Conservation (phyloP, 2,888 invertebrate genomes). For the Acronicta alni region DNA sequence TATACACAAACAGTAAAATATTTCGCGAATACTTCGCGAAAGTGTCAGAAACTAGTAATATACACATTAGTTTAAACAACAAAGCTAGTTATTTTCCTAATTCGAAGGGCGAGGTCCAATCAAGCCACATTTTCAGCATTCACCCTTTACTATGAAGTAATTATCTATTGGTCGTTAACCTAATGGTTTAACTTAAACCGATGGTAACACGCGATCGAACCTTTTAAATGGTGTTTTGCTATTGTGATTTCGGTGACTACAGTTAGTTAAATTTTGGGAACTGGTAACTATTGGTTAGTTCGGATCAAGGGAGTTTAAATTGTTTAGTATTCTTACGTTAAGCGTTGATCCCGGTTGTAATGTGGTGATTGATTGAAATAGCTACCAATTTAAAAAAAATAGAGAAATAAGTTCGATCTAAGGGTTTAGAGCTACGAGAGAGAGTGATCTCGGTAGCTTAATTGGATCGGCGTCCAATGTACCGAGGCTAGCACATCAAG, state of each 20-base stretch:
- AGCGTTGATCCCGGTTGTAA: no score
- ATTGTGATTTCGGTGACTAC: slow-evolving; percentile 51
- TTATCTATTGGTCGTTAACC: slow-evolving; percentile 78
- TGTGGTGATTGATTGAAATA: no score
- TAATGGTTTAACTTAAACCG: slow-evolving; percentile 77
- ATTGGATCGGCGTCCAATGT: no score
- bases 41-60: no score
- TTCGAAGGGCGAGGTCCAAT: slow-evolving; percentile 70
- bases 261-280: slow-evolving; percentile 18
- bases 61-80: slow-evolving; percentile 35
- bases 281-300: slow-evolving; percentile 29
- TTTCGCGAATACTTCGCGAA: no score
- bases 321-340: neutral
- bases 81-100: slow-evolving; percentile 66
- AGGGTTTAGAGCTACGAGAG: no score
- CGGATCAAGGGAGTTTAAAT: neutral
- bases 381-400: no score
- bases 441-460: no score
- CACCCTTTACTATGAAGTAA: slow-evolving; percentile 82
- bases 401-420: no score
- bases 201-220: slow-evolving; percentile 76
- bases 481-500: no score
- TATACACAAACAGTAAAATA: no score
- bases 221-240: slow-evolving; percentile 53
- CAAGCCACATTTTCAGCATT: slow-evolving; percentile 69